These are phyloP conservation scores for Columba guinea DNA, from an alignment of 2,797 vertebrate species.

Conservation along the genomic window DNA sequence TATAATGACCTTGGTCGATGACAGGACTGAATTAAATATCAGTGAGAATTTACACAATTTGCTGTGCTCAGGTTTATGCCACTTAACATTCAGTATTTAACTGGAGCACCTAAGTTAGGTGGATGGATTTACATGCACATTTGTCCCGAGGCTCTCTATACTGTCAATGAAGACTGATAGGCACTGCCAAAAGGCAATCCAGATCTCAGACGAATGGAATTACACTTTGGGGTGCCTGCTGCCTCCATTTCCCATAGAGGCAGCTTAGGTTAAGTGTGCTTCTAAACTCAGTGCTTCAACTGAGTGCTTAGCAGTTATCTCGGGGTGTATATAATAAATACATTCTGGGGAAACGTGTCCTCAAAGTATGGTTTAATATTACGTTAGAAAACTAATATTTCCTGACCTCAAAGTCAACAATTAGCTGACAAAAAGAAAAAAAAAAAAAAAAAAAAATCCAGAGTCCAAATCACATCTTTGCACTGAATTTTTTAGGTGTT, in stretches of 20 bases:
- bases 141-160: background rate
- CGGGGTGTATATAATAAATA: no score
- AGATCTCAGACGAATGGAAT: background rate
- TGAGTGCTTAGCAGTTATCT: background rate
- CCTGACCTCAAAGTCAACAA: background rate
- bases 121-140: conserved; percentile 23
- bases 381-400: background rate
- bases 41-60: conserved; percentile 58
- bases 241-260: background rate
- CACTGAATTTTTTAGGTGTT: background rate
- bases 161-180: conserved; percentile 6
- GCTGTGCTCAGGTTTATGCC: conserved; percentile 17
- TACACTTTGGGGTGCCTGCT: background rate
- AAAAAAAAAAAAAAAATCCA: no score
- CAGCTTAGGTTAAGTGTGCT: background rate
- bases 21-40: conserved; percentile 56
- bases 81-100: conserved; percentile 45
- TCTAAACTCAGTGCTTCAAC: background rate
- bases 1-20: conserved; percentile 52
- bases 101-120: conserved; percentile 5
- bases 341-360: background rate
- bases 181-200: conserved; percentile 6
- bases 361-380: background rate
- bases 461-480: background rate
- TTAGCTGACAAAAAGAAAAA: background rate